Evolutionary conservation across 2,797 vertebrate species (phyloP), one percentile per base, ranked within the genome.

Genomic region (Urocyon cinereoargenteus): DNA sequence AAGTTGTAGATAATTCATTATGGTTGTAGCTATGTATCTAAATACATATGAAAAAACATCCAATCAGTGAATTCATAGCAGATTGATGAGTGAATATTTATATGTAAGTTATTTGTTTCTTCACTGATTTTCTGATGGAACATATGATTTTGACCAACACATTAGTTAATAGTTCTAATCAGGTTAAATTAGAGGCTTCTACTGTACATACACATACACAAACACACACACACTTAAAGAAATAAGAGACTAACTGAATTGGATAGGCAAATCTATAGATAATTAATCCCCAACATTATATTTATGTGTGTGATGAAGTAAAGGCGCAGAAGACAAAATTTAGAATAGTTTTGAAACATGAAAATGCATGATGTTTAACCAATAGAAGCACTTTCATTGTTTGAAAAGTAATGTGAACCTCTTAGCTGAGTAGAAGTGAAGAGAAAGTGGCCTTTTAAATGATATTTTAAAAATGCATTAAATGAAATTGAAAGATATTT

Each of bases 401-500:
- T 90, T 77, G n/a, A 93, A 91, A 96, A 96, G 34, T 73, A 92
- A 86, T n/a, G 9, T 2, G 21, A 82, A 12, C 10, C 31, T 90
- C 77, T 84, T 21, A n/a, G 61, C 59, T 79, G n/a, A 90, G 61
- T 34, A 92, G 40, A 53, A 88, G 14, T 55, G 15, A 81, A 89
- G 26, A 45, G 72, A 91, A 89, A 49, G 12, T 57, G 49, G 45
- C 3, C 36, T 78, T 86, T 57, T 28, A 79, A 94, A 86, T 61
- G 62, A 66, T 28, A 84, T 82, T 91, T 95, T 82, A 82, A 86
- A 10, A 92, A 72, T 49, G 6, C 18, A 81, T 68, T 96, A 79
- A 93, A 92, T 70, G 53, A 95, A 86, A 28, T 85, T 96, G 64
- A 92, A 94, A 45, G 73, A 83, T 6, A 78, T 92, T 86, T 94